Evolutionary conservation across 2,113 vertebrate species (phyloP).

Genomic region (Cyprinodon variegatus): DNA sequence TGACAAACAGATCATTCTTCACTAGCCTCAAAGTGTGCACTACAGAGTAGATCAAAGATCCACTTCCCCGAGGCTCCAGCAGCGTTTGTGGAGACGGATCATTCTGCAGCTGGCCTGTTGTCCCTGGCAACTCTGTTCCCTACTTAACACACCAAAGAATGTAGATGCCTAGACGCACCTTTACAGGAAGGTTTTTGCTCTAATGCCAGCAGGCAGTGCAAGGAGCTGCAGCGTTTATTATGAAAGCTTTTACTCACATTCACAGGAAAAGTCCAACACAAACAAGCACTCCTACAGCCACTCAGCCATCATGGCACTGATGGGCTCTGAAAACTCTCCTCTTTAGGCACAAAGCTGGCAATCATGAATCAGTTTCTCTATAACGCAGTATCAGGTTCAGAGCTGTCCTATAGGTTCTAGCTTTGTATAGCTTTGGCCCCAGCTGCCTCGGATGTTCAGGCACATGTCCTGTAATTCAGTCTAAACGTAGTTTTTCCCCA

Average conservation of each 20-base stretch:
- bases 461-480: constrained; percentile 65
- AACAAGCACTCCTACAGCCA: background rate
- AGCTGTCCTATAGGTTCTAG: constrained; percentile 35
- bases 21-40: constrained; percentile 13
- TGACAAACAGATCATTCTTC: constrained; percentile 37
- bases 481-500: constrained; percentile 56
- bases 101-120: constrained; percentile 52
- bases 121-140: constrained; percentile 48
- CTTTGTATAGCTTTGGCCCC: constrained; percentile 44
- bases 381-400: constrained; percentile 39
- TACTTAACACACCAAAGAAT: constrained; percentile 7
- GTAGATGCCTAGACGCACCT: background rate
- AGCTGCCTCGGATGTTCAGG: constrained; percentile 38
- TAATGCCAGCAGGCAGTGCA: constrained; percentile 8
- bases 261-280: background rate
- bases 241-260: background rate
- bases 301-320: background rate
- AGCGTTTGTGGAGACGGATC: constrained; percentile 63
- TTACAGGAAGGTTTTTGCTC: constrained; percentile 16
- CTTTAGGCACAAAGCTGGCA: constrained; percentile 39
- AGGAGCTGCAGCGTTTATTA: constrained; percentile 11
- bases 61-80: constrained; percentile 38
- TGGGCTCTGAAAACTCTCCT: constrained; percentile 25
- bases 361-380: constrained; percentile 50
- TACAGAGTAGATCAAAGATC: constrained; percentile 43